Base-by-base conservation (phyloP, 2,888 invertebrate species). In the Dromius quadrimaculatus region DNA sequence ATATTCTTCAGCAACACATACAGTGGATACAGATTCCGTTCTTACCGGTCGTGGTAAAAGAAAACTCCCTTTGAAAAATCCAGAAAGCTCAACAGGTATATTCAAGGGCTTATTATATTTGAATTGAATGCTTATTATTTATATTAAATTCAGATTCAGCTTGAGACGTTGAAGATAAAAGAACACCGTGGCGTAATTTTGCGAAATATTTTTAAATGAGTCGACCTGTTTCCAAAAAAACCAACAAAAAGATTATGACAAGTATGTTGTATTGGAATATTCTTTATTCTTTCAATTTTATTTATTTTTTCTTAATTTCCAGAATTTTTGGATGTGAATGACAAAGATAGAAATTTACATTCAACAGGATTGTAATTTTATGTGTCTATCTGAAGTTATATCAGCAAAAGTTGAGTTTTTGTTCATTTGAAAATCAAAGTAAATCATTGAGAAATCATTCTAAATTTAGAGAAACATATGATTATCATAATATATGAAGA, bases 141-240 rank as follows among this genome's bases (percentile, higher is more conserved):
- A 43, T 6, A 9, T 45, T 19, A 17, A 0, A 22, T 4, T 20
- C n/a, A 22, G 1, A 2, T 9, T 22, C n/a, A 47, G 1, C 2
- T 22, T 19, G 8, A 2, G 2, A 45, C 20, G 20, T 2, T 6
- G 45, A 20, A 20, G 2, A 15, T 2, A 9, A 17, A 9, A 17
- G 20, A 45, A 45, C 41, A 3, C 41, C 41, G 5, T 15, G 8
- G 15, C 11, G 41, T 2, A 45, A 45, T 45, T 1, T 2, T 9
- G 45, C 45, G 20, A 45, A 20, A 45, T 20, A 45, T 45, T 45
- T 45, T 45, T 20, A 45, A 19, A 19, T 45, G 9, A 20, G 20
- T 6, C 19, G 45, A 20, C 20, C 45, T 19, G 45, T 19, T 2
- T 45, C 45, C 1, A 19, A 20, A 9, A 45, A 19, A 45, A 19